Percentiles rank a stretch among this genome's conserved stretches.
Evolutionary conservation across 2,113 vertebrate species (phyloP).

Genomic region (Collichthys lucidus): DNA sequence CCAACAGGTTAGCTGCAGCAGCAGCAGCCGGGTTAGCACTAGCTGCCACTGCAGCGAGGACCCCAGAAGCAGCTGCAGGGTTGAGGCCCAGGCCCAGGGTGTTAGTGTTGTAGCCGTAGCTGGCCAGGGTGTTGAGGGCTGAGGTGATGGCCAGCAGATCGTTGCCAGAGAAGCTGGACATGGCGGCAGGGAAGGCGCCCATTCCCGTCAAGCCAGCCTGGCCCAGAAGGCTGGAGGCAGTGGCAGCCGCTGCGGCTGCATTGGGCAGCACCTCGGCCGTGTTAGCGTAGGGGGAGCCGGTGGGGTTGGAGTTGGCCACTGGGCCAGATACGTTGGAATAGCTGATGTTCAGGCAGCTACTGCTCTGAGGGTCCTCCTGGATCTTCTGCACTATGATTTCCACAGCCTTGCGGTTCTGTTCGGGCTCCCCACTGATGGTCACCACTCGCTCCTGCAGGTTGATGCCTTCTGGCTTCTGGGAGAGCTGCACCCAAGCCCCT

Average conservation of each 20-base stretch:
- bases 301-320: constrained; percentile 96
- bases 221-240: constrained; percentile 90
- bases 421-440: constrained; percentile 92
- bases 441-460: constrained; percentile 96
- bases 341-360: constrained; percentile 96
- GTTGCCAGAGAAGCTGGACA: constrained; percentile 93
- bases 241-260: constrained; percentile 87
- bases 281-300: constrained; percentile 94
- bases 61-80: constrained; percentile 91
- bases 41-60: constrained; percentile 91
- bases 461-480: constrained; percentile 94
- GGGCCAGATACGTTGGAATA: constrained; percentile 94
- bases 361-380: constrained; percentile 96
- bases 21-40: constrained; percentile 92
- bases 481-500: constrained; percentile 95
- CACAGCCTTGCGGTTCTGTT: constrained; percentile 94
- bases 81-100: constrained; percentile 93
- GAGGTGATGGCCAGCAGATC: constrained; percentile 95
- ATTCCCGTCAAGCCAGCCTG: constrained; percentile 90
- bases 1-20: constrained; percentile 91
- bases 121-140: constrained; percentile 94
- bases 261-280: constrained; percentile 90
- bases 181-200: constrained; percentile 89
- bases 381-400: constrained; percentile 96
- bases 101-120: constrained; percentile 96